Evolutionary conservation across 2,797 vertebrate species (phyloP), one percentile per base, ranked within the genome.

Genomic region (Cossypha polioptera): DNA sequence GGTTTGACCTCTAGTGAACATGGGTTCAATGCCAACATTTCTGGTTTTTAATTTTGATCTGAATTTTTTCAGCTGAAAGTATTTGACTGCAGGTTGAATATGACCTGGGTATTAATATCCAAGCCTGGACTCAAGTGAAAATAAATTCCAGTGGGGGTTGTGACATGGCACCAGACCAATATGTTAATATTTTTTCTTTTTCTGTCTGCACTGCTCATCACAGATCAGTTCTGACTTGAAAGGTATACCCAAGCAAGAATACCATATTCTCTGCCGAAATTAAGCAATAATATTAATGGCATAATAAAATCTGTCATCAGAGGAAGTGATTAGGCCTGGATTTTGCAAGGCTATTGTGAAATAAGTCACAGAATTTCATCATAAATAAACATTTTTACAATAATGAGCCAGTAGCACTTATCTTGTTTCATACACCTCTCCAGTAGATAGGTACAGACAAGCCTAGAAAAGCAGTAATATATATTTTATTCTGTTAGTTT

Each of bases 151-250:
- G 24, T 53, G 38, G 19, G 47, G 7, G 7, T n/a, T 73, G 36
- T 69, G 74, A 63, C 26, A 21, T 80, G 71, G 29, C 53, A 43
- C 21, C 42, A 57, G 28, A 66, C 29, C 33, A 85, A 85, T 59
- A 71, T 50, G 24, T 55, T 85, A 26, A 8, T 68, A 29, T 84
- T 78, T 88, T 62, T 48, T 63, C 20, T n/a, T 92, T 38, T 86
- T 55, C 21, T 38, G 19, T 0, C 43, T 87, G 13, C 59, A 33
- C 66, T 76, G 71, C 40, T 95, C 54, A 66, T 55, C 0, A 0
- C 31, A 76, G 75, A 89, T 63, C 31, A 47, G 71, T 94, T 91
- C 63, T 85, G 58, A 92, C 83, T 92, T 85, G 86, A 93, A 86
- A 87, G 50, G 28, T 89, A 25, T 63, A 67, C 38, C 3, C 53